A percentile compares a stretch with the other conserved stretches of the same genome.
Evolutionary conservation across 2,113 vertebrate species (phyloP).

Genomic region (Garra rufa): DNA sequence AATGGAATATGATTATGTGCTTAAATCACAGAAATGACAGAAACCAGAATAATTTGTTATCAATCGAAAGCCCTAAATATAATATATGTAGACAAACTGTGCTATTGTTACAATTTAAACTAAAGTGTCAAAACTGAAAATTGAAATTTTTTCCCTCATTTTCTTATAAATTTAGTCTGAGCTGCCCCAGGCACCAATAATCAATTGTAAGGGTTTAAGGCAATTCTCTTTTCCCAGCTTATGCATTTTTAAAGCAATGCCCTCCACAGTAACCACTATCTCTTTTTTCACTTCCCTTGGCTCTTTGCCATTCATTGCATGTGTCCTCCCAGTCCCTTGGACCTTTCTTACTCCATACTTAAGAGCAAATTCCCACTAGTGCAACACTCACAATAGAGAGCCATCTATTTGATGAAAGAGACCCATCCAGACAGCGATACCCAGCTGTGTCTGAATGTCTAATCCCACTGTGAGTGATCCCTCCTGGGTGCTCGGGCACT

Average conservation of each 20-base stretch:
- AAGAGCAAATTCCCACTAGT: conserved; percentile 47
- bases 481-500: conserved; percentile 35
- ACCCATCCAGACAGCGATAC: conserved; percentile 18
- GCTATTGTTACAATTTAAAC: background rate
- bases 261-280: background rate
- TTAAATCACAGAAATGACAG: background rate
- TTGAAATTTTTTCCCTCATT: background rate
- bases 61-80: background rate
- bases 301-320: conserved; percentile 31
- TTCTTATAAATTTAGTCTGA: background rate
- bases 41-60: background rate
- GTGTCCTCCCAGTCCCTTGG: conserved; percentile 36
- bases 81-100: background rate
- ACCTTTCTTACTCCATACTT: conserved; percentile 40
- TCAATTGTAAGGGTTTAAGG: background rate
- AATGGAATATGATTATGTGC: background rate
- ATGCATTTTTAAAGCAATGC: conserved; percentile 36
- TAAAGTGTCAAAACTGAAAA: background rate
- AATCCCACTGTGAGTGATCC: conserved; percentile 44
- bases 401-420: conserved; percentile 48
- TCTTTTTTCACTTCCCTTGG: background rate
- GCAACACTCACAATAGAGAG: conserved; percentile 34
- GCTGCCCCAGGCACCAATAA: background rate
- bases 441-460: conserved; percentile 49
- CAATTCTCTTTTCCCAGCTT: background rate